Base-by-base conservation (phyloP, 2,888 invertebrate genomes). In the Protodeltote pygarga region DNA sequence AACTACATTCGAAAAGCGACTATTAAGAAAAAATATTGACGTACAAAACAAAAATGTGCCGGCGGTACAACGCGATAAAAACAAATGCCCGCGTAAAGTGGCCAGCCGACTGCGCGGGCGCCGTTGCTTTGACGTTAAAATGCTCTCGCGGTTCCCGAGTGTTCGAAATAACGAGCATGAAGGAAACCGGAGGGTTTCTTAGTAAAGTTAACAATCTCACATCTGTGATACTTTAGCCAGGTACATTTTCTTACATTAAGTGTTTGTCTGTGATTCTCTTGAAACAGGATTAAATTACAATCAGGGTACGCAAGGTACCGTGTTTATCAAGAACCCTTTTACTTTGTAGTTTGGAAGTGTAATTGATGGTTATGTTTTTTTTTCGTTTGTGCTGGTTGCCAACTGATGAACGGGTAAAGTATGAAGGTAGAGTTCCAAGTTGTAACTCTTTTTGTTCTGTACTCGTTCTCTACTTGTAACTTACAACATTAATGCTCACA, bases 81-180 rank as follows among this genome's bases (percentile, higher is more conserved):
- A 72, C 71, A 64, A 77, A 78, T 78, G 74, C 46, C 64, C 61
- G 51, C 66, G 70, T 77, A 75, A 77, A 77, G 61, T 70, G 71
- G 55, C 21, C 51, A 23, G 40, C 20, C 35, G 33, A 42, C 61
- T 69, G 72, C 75, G 75, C 75, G 48, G 48, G 60, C 71, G 74
- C 76, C 63, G 63, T 73, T 71, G 69, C 49, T 71, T 65, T 71
- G 75, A 71, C 66, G 63, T 68, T 65, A 65, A 71, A 72, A 72
- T 73, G 73, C 65, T 58, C 61, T 59, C 49, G 65, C 48, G 46
- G 61, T 64, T 58, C 57, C 51, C 45, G 49, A 59, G 59, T 53
- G 65, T 65, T 68, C 71, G 52, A 75, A 75, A 73, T 81, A 81
- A 80, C 77, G 69, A 80, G 74, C 65, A 62, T 63, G 27, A 55